Evolutionary conservation across 2,888 invertebrate genomes (phyloP), one percentile per base, ranked within the genome.

Genomic region (Uloborus plumipes): DNA sequence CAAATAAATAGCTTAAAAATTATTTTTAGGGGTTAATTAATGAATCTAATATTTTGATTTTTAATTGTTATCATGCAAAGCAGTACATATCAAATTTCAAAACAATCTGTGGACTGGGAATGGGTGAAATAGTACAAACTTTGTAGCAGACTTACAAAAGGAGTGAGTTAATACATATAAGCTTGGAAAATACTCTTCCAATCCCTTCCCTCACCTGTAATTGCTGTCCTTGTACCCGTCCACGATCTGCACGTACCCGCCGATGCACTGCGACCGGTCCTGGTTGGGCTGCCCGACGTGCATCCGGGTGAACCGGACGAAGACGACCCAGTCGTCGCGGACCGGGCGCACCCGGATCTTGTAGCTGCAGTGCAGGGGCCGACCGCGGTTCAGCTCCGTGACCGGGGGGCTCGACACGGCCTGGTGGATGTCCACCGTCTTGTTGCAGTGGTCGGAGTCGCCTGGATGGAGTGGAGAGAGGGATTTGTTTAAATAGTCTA

Each of bases 401-500:
- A 96, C 93, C 86, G 94, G 94, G 47, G 96, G 96, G 85, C 94
- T 95, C 22, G 94, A 93, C 65, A 97, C 95, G 88, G 96, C 95
- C 88, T 96, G 96, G 90, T 96, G 96, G 86, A 96, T 95, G 88
- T 96, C 96, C 86, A 96, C 96, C 15, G 96, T 96, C 90, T 96
- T 96, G 90, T 96, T 96, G 90, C 96, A 97, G 88, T 95, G 95
- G 90, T 95, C 95, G 87, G 93, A 93, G 89, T 91, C 91, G 11
- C 39, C 39, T 39, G 11, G 7, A 31, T 7, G 7, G 31, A n/a
- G n/a, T n/a, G n/a, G n/a, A n/a, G n/a, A n/a, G n/a, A n/a, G n/a
- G n/a, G n/a, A n/a, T n/a, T n/a, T n/a, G n/a, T n/a, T n/a, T n/a
- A n/a, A n/a, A n/a, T n/a, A n/a, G n/a, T n/a, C n/a, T n/a, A n/a